A percentile compares a stretch with the other conserved stretches of the same genome.
Evolutionary conservation across 2,797 vertebrate genomes (phyloP).

Genomic region (Scyliorhinus canicula): DNA sequence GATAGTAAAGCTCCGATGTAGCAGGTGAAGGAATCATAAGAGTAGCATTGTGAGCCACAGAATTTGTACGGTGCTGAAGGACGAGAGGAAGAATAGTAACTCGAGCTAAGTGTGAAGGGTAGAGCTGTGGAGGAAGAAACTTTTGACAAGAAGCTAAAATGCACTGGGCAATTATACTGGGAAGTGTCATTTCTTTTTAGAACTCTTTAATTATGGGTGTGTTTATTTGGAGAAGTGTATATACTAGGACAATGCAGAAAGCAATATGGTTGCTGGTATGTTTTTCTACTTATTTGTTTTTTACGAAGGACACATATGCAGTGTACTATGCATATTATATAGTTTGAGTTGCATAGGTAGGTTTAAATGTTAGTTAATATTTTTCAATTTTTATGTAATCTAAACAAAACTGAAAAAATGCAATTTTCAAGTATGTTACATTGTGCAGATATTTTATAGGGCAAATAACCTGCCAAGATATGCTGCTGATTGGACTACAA

Average conservation of each 20-base stretch:
- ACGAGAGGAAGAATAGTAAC: neutral
- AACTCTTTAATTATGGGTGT: neutral
- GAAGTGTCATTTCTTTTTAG: neutral
- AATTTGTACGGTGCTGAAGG: neutral
- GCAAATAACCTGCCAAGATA: neutral
- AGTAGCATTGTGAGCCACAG: neutral
- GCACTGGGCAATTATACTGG: neutral
- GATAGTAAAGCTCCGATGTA: no score
- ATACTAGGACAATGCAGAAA: neutral
- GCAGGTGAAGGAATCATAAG: no score
- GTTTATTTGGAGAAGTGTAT: neutral
- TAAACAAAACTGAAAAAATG: neutral
- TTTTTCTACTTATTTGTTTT: neutral
- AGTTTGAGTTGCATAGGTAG: neutral
- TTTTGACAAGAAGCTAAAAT: neutral
- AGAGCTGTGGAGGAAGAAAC: neutral
- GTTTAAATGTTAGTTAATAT: neutral
- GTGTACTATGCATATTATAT: neutral
- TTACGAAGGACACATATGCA: neutral
- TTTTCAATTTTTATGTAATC: neutral
- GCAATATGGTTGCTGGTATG: neutral
- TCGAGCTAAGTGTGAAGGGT: neutral
- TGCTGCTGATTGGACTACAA: neutral
- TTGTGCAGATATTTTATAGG: no score
- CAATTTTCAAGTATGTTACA: no score